Evolutionary conservation across 2,797 vertebrate species (phyloP).

Genomic region (Falco novaeseelandiae): DNA sequence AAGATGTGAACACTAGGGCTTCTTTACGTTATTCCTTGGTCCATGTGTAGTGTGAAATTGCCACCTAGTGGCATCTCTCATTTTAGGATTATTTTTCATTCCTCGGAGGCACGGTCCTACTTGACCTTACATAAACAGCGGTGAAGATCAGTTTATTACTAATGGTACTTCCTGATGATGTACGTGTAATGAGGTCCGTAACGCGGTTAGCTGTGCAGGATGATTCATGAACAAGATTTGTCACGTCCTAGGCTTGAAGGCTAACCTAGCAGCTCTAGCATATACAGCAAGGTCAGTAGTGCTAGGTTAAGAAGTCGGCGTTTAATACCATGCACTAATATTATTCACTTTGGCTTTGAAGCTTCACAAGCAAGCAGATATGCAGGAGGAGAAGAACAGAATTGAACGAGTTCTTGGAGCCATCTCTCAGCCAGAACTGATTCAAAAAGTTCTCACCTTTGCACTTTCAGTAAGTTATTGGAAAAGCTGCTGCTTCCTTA

Average conservation of each 20-base stretch:
- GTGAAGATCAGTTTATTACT: not conserved
- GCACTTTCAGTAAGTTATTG: conserved; percentile 90
- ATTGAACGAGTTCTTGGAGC: conserved; percentile 96
- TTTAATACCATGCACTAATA: rapidly evolving
- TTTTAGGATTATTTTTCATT: not conserved
- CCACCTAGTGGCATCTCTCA: conserved; percentile 63
- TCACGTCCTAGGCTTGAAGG: not conserved
- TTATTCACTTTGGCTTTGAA: conserved; percentile 38
- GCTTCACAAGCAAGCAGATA: conserved; percentile 98
- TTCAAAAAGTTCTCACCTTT: conserved; percentile 95
- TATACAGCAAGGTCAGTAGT: rapidly evolving
- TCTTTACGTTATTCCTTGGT: rapidly evolving
- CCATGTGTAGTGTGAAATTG: not conserved
- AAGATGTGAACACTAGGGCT: not conserved
- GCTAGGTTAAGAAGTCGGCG: not conserved
- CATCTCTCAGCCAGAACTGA: conserved; percentile 92
- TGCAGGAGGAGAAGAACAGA: conserved; percentile 98
- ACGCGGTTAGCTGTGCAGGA: not conserved
- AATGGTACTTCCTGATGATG: not conserved
- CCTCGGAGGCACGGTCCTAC: not conserved
- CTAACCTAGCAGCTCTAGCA: not conserved
- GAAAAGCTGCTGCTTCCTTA: not conserved
- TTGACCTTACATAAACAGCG: not conserved
- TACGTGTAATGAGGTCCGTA: not conserved
- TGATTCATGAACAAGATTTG: not conserved